These are phyloP conservation scores for Chlorodrepanis virens DNA, from an alignment of 2,113 vertebrate species.

Conservation along the genomic window DNA sequence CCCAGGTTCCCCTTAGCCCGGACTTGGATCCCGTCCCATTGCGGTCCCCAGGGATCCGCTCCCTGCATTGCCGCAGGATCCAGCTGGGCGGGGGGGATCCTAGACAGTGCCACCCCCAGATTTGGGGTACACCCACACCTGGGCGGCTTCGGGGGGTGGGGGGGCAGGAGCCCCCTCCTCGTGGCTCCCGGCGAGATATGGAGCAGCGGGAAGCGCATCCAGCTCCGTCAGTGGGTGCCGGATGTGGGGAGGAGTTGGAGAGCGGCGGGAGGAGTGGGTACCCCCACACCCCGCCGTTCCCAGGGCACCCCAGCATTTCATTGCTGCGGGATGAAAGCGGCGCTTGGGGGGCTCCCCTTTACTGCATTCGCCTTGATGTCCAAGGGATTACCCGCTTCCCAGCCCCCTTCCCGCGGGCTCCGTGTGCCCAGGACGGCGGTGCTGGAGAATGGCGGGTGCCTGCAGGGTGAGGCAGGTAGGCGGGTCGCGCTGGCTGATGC, in stretches of 20 bases:
- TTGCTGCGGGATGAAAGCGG: background rate
- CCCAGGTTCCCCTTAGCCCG: no score
- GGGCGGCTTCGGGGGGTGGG: accelerated
- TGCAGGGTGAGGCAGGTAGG: background rate
- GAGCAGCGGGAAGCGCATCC: background rate
- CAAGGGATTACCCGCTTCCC: background rate
- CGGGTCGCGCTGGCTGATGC: background rate
- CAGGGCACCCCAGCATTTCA: background rate
- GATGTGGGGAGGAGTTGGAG: background rate
- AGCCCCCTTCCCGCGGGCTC: background rate
- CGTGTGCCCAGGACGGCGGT: no score
- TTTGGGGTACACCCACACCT: no score
- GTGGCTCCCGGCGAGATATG: accelerated
- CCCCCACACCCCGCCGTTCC: background rate
- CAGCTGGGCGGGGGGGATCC: background rate
- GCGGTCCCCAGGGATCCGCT: background rate
- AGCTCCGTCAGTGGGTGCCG: background rate
- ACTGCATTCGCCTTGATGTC: background rate
- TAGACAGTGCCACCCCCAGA: background rate
- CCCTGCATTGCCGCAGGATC: background rate
- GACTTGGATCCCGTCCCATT: background rate
- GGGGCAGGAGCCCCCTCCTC: background rate
- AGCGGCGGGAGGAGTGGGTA: background rate
- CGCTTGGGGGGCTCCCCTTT: background rate
- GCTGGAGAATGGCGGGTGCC: background rate